These are phyloP conservation scores for Spodoptera littoralis DNA, from an alignment of 2,888 invertebrate genomes.

Conservation along the genomic window DNA sequence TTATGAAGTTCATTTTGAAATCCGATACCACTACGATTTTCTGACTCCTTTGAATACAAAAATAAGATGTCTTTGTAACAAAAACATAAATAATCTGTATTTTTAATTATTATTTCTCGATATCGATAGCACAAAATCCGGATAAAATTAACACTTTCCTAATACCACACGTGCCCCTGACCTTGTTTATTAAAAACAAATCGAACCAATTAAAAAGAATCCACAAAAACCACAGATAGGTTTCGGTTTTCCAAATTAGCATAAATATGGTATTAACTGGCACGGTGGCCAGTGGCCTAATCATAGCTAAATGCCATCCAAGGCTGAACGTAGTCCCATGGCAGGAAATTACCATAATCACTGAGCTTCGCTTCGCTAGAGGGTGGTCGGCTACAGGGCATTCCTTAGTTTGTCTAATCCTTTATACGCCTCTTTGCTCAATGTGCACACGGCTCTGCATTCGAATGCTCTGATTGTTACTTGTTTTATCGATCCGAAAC, in stretches of 20 bases:
- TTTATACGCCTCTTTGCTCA: constrained; percentile 6
- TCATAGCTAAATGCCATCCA: constrained; percentile 19
- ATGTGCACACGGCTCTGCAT: not conserved
- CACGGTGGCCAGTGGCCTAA: constrained; percentile 1
- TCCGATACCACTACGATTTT: no score
- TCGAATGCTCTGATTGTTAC: not conserved
- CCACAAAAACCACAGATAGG: no score
- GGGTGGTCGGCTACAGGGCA: constrained; percentile 24
- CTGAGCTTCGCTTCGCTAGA: constrained; percentile 22
- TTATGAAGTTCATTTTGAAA: no score
- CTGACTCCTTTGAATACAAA: no score
- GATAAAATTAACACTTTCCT: no score
- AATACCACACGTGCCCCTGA: no score
- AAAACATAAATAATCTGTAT: no score
- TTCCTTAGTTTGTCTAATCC: constrained; percentile 14
- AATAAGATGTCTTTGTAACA: no score
- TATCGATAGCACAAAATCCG: no score
- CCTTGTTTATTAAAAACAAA: no score
- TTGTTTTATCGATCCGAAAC: not conserved
- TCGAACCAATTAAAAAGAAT: no score
- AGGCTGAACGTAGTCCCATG: constrained; percentile 25
- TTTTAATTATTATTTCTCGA: no score
- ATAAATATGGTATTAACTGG: constrained; percentile 22
- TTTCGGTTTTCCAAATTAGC: constrained; percentile 18
- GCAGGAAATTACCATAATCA: constrained; percentile 52